Evolutionary conservation across 2,888 invertebrate genomes (phyloP), one percentile per base, ranked within the genome.

Genomic region (Amphipoea lucens): DNA sequence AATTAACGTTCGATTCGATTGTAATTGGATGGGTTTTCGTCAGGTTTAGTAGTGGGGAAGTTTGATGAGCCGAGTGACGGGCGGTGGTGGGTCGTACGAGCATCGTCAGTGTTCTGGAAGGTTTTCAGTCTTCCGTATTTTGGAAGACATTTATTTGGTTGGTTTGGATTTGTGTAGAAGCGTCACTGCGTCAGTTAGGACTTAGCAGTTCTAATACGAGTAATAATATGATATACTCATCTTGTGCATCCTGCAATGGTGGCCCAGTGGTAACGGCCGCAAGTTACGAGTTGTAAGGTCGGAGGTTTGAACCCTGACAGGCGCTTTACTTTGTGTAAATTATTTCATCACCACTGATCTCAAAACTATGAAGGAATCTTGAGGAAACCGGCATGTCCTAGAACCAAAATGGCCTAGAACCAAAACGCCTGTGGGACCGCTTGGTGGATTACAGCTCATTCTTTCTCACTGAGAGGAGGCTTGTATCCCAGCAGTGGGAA

Each of bases 21-120:
- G 85, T 85, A 77, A 85, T 86, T 86, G 85, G 83, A 86, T 85
- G 75, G 81, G 83, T 78, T 84, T 84, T 72, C 85, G 77, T 84
- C 17, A 62, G 84, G 65, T 84, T 68, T 74, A 51, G 70, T 57
- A 14, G 74, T 71, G 78, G 63, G 73, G 70, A 57, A 36, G 74
- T 78, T 84, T 85, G 85, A 85, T 84, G 75, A 78, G n/a, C 69
- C 72, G 72, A 73, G 54, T 78, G 84, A 85, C 65, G 69, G 68
- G 68, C 6, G 51, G 29, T 62, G 67, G 71, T 65, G 17, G 70
- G 42, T 73, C 65, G 68, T 71, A 40, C 51, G 51, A 23, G 29
- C 2, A 29, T 68, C 54, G 29, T 14, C 45, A 54, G 29, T 40
- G 45, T 45, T 75, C 17, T 23, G 63, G 40, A 65, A 40, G 7